Evolutionary conservation across 2,797 vertebrate species (phyloP).

Genomic region (Sitta carolinensis): DNA sequence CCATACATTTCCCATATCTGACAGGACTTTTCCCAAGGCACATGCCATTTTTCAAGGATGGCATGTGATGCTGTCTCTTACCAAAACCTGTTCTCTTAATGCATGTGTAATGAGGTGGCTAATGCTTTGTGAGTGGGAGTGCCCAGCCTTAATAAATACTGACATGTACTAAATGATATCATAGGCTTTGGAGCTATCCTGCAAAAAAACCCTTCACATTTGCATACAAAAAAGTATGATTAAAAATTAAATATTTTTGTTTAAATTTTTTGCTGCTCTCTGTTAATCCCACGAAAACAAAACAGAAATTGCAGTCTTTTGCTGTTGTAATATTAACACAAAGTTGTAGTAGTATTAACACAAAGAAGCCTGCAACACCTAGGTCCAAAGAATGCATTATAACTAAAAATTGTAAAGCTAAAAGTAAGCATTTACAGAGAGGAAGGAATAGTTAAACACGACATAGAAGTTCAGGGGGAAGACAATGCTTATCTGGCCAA

Average conservation of each 20-base stretch:
- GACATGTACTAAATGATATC: not conserved
- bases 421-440: not conserved
- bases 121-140: not conserved
- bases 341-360: not conserved
- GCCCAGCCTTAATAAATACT: not conserved
- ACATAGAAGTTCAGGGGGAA: not conserved
- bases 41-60: slow-evolving; percentile 18
- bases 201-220: not conserved
- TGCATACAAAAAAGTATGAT: not conserved
- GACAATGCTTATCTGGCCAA: not conserved
- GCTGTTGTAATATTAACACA: not conserved
- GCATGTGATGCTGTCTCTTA: not conserved
- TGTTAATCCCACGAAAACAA: not conserved
- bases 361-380: not conserved
- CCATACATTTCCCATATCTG: slow-evolving; percentile 5
- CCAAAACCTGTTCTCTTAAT: slow-evolving; percentile 23
- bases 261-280: not conserved
- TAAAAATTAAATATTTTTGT: not conserved
- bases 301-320: not conserved
- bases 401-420: not conserved
- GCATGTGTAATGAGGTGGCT: slow-evolving; percentile 25
- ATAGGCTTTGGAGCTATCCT: not conserved
- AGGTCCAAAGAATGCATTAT: not conserved
- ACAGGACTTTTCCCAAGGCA: slow-evolving; percentile 30
- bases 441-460: not conserved